Evolutionary conservation across 2,888 invertebrate species (phyloP), one percentile per base, ranked within the genome.

Genomic region (Morpho achilles): DNA sequence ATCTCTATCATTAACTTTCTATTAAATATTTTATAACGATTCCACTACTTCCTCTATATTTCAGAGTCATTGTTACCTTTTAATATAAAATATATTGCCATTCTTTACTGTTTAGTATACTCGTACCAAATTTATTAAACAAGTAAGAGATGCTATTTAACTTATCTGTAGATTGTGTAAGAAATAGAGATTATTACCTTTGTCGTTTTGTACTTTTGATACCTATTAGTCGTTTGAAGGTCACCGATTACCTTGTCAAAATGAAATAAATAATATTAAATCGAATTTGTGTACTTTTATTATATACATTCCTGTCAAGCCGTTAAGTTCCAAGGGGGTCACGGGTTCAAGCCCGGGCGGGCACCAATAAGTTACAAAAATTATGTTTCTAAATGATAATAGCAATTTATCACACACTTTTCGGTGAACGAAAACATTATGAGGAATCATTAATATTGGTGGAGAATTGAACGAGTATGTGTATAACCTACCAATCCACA

Each of bases 221-320:
- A 89, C 77, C 76, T 80, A 75, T 83, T 83, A 84, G 83, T 84
- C 82, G 82, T 82, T 84, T 82, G 80, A 86, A 88, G 88, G 84
- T 88, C 89, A 87, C 86, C 82, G 84, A 87, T 81, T 84, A 88
- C 87, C 88, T 87, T 88, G 80, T 87, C 86, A 85, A 87, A 85
- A 84, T 84, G 77, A 84, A 86, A 85, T 89, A 88, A 89, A 90
- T 86, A 82, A 83, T 76, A 82, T 77, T 84, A 83, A 84, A 86
- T 75, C 59, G 43, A 65, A 22, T 50, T 53, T 59, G 63, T 61
- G 58, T 71, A 67, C 64, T 59, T 66, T 70, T 68, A 41, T 50
- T 46, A 8, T 39, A 10, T 44, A 16, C 16, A n/a, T 46, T 46
- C 42, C 40, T 32, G 5, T 3, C 32, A 32, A 16, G 16, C 16